These are phyloP conservation scores for Semnopithecus entellus DNA, from an alignment of 2,113 vertebrate species.

Conservation along the genomic window DNA sequence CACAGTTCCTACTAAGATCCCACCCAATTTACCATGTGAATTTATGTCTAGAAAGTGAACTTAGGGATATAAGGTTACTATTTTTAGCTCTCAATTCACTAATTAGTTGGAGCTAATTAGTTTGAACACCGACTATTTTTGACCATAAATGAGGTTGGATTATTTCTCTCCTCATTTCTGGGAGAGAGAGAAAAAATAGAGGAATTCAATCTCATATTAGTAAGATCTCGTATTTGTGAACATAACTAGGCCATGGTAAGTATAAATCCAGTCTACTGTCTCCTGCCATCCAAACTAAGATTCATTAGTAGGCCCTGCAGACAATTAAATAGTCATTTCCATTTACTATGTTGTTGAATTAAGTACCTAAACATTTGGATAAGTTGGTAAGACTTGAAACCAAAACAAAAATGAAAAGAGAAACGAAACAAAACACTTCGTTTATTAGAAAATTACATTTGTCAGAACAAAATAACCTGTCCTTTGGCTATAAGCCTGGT, in stretches of 20 bases:
- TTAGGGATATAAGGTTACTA: neutral
- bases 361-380: neutral
- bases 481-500: neutral
- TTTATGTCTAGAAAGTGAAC: neutral
- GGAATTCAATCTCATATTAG: neutral
- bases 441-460: conserved; percentile 34
- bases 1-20: neutral
- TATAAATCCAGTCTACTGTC: neutral
- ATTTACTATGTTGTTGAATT: neutral
- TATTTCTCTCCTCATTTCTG: neutral
- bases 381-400: conserved; percentile 2
- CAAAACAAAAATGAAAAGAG: conserved; percentile 34
- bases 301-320: neutral
- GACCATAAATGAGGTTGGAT: neutral
- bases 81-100: neutral
- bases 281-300: neutral
- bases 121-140: neutral
- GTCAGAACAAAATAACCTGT: neutral
- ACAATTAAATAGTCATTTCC: neutral
- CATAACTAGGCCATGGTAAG: neutral
- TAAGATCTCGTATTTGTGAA: neutral
- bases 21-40: neutral
- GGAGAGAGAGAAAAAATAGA: neutral
- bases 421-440: neutral
- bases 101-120: neutral